Percentiles rank a stretch among this genome's conserved stretches.
Conservation (phyloP, 2,888 invertebrate genomes). For the Apomyelois bistriatella region DNA sequence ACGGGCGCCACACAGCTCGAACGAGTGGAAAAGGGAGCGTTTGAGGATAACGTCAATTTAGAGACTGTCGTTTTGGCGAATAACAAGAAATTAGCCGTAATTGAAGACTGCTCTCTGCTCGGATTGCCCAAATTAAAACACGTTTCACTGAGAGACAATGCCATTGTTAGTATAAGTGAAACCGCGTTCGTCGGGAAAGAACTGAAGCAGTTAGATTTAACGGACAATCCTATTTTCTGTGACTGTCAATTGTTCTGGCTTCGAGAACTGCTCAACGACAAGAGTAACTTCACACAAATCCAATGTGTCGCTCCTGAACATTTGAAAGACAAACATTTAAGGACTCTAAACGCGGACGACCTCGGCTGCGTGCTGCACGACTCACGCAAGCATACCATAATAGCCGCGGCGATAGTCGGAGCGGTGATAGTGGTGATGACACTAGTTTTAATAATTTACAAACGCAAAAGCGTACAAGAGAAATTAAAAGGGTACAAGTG, state of each 20-base stretch:
- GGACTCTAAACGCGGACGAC: constrained; percentile 85
- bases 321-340: constrained; percentile 84
- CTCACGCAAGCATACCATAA: constrained; percentile 88
- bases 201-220: constrained; percentile 86
- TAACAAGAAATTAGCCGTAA: constrained; percentile 85
- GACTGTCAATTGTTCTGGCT: constrained; percentile 91
- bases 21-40: constrained; percentile 87
- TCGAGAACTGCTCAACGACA: constrained; percentile 83
- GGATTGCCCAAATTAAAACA: constrained; percentile 89
- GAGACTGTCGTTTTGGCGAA: constrained; percentile 87
- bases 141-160: constrained; percentile 88
- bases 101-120: constrained; percentile 88
- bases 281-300: constrained; percentile 85
- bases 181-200: constrained; percentile 89
- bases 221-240: constrained; percentile 90
- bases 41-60: constrained; percentile 89
- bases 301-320: constrained; percentile 87
- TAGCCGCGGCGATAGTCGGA: constrained; percentile 87
- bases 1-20: constrained; percentile 88
- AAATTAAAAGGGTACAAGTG: constrained; percentile 90
- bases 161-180: constrained; percentile 87
- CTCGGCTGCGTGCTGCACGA: constrained; percentile 90
- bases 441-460: constrained; percentile 86
- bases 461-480: constrained; percentile 88
- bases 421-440: constrained; percentile 86